phyloP scores from a whole-genome alignment of 2,888 invertebrate genomes.

The Pterobdella sp. region DNA sequence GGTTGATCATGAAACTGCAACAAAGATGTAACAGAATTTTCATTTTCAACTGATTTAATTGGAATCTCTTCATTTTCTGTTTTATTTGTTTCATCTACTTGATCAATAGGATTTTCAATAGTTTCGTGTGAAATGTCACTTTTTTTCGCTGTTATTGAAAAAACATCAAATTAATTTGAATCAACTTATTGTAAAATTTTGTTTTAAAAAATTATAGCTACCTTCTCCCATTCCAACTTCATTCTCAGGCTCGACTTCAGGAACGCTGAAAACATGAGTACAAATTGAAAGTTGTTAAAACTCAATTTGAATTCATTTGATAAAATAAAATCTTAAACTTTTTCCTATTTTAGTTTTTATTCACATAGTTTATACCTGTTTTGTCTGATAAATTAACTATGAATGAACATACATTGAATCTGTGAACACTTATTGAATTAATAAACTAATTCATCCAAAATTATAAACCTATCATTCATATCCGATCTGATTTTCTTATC shows the following conservation, averaged over 20 bases:
- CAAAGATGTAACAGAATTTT: too few relatives aligned
- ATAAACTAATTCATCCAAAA: not conserved
- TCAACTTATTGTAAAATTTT: not conserved
- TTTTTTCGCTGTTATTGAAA: not conserved
- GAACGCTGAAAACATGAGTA: too few relatives aligned
- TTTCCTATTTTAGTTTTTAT: not conserved
- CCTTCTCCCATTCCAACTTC: conserved; percentile 5
- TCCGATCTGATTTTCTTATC: not conserved
- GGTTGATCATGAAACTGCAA: not conserved
- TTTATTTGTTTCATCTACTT: not conserved
- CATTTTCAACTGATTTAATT: too few relatives aligned
- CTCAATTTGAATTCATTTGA: not conserved
- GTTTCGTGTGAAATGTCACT: too few relatives aligned
- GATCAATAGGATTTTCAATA: too few relatives aligned
- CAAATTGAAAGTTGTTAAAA: not conserved
- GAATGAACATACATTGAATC: not conserved
- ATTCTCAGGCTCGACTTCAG: not conserved
- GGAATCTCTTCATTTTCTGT: not conserved
- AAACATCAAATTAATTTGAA: not conserved
- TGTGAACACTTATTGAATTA: not conserved
- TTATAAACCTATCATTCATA: conserved; percentile 8
- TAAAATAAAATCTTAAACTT: not conserved
- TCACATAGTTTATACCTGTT: not conserved
- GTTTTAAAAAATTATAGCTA: not conserved
- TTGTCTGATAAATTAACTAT: not conserved